A percentile compares a stretch with the other conserved stretches of the same genome.
These are phyloP conservation scores for Cylindroiulus punctatus DNA, from an alignment of 2,888 invertebrate species.

Conservation along the genomic window DNA sequence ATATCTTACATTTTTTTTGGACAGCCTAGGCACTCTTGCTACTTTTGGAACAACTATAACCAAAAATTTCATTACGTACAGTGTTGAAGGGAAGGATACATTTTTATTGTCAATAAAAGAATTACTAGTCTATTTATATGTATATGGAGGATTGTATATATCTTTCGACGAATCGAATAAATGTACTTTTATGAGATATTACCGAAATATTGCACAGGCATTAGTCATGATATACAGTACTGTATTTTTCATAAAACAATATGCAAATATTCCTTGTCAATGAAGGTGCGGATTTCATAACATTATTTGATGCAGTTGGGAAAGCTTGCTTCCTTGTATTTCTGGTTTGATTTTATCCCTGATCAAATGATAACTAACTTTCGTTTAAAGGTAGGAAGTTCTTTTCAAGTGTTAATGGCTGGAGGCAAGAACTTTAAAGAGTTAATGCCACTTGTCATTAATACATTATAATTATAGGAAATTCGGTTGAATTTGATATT, in stretches of 20 bases:
- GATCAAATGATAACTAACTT: neutral
- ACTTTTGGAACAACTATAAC: too few relatives aligned
- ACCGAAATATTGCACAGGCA: too few relatives aligned
- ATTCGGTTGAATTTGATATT: neutral
- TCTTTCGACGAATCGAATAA: too few relatives aligned
- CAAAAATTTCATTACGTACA: too few relatives aligned
- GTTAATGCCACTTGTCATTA: conserved; percentile 12
- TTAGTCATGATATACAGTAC: too few relatives aligned
- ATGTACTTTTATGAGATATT: too few relatives aligned
- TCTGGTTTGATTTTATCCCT: neutral
- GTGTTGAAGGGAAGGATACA: too few relatives aligned
- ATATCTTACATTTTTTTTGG: neutral
- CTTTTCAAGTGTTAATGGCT: neutral
- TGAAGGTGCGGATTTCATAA: neutral
- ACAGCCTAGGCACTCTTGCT: neutral
- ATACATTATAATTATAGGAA: conserved; percentile 8
- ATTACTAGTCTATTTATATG: neutral
- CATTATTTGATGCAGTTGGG: neutral
- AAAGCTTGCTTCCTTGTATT: neutral
- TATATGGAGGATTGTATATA: too few relatives aligned
- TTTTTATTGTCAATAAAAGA: too few relatives aligned
- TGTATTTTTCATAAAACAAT: too few relatives aligned
- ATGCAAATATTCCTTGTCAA: too few relatives aligned
- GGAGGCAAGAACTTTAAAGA: neutral
- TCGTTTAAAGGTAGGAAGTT: neutral